Conservation (phyloP, 2,113 vertebrate species). For the Lophochroa leadbeateri region DNA sequence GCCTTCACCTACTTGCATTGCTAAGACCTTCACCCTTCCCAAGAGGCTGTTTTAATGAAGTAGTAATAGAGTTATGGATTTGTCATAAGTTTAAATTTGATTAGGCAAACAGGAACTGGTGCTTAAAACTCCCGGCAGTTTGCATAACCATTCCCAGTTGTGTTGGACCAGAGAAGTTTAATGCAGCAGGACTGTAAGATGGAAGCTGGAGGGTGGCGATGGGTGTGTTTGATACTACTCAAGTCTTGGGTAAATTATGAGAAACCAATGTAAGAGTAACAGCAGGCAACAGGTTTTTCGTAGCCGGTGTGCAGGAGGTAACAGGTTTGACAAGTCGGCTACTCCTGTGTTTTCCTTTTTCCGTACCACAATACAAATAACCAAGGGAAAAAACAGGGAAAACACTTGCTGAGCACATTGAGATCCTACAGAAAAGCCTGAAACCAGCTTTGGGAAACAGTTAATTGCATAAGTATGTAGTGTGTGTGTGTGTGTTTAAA, state of each 20-base stretch:
- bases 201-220: not conserved
- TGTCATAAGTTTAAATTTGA: not conserved
- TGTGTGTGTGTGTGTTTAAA: not conserved
- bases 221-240: not conserved
- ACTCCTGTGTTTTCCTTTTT: not conserved
- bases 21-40: not conserved
- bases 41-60: not conserved
- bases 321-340: not conserved
- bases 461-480: not conserved
- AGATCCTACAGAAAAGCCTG: not conserved
- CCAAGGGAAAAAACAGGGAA: fast-evolving
- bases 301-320: not conserved
- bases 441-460: not conserved
- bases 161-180: not conserved
- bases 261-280: not conserved
- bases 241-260: not conserved
- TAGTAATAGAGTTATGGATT: not conserved
- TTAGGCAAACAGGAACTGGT: not conserved
- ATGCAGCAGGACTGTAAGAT: not conserved
- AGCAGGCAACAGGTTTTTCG: not conserved
- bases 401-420: not conserved
- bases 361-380: not conserved
- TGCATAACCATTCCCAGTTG: not conserved
- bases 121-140: not conserved
- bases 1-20: not conserved